Evolutionary conservation across 2,113 vertebrate genomes (phyloP).

Genomic region (Dromas ardeola): DNA sequence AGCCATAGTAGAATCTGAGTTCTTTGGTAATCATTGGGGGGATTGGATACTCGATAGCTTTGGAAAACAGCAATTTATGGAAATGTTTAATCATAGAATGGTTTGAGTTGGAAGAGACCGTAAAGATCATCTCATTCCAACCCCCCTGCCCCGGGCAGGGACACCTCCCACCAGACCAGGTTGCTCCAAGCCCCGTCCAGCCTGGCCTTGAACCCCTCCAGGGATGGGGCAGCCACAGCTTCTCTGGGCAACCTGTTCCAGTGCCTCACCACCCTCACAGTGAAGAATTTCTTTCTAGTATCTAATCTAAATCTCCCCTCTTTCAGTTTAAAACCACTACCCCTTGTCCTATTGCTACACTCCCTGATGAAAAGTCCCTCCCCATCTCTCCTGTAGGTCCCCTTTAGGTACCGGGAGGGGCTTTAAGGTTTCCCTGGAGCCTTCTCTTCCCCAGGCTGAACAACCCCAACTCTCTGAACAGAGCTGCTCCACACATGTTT

Average conservation of each 20-base stretch:
- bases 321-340: neutral
- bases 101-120: neutral
- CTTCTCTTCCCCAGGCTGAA: neutral
- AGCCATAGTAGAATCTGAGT: neutral
- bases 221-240: neutral
- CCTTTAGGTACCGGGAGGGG: neutral
- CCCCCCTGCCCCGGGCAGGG: neutral
- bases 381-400: neutral
- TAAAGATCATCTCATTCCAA: neutral
- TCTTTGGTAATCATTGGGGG: neutral
- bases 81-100: neutral
- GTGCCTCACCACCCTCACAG: neutral
- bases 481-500: neutral
- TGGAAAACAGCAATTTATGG: neutral
- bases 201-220: neutral
- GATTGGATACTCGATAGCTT: neutral
- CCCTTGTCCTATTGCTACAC: neutral
- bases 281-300: neutral
- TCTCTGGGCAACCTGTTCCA: neutral
- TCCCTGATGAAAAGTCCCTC: neutral
- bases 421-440: neutral
- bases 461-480: neutral
- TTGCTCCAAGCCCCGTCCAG: neutral
- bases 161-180: neutral
- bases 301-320: neutral